Evolutionary conservation across 2,797 vertebrate genomes (phyloP).

Genomic region (Leptodactylus fallax): DNA sequence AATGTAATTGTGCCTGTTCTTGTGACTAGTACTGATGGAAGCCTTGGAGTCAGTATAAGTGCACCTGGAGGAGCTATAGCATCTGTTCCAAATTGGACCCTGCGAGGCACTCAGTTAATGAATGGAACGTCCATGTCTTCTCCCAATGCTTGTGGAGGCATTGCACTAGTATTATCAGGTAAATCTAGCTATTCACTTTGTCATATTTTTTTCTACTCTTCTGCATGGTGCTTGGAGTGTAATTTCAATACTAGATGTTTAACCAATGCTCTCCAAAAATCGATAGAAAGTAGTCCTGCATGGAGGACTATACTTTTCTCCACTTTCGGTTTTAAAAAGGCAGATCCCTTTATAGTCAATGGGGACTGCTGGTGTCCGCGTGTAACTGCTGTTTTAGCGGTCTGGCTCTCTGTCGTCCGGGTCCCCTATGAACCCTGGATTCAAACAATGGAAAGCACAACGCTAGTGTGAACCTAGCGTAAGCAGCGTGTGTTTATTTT

Average conservation of each 20-base stretch:
- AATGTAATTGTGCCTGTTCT: background rate
- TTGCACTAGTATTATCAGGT: constrained; percentile 95
- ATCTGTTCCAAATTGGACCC: constrained; percentile 98
- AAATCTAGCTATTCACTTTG: background rate
- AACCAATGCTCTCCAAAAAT: too few species aligned
- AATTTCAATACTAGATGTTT: background rate
- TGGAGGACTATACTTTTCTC: too few species aligned
- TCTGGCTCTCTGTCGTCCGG: too few species aligned
- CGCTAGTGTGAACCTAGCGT: too few species aligned
- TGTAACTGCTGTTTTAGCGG: too few species aligned
- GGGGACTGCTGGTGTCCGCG: too few species aligned
- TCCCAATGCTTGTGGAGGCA: constrained; percentile 96
- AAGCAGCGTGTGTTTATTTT: background rate
- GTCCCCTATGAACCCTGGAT: too few species aligned
- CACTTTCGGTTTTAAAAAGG: too few species aligned
- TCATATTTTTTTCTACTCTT: background rate
- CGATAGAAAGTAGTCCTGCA: too few species aligned
- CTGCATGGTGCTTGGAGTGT: background rate
- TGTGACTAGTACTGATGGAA: constrained; percentile 86
- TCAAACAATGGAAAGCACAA: too few species aligned
- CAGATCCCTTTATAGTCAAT: too few species aligned
- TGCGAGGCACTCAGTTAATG: constrained; percentile 97
- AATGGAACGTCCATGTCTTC: constrained; percentile 99
- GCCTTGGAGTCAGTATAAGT: constrained; percentile 96
- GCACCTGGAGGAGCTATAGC: constrained; percentile 97